phyloP scores from a whole-genome alignment of 2,888 invertebrate genomes.

The Apodemia hepburni region DNA sequence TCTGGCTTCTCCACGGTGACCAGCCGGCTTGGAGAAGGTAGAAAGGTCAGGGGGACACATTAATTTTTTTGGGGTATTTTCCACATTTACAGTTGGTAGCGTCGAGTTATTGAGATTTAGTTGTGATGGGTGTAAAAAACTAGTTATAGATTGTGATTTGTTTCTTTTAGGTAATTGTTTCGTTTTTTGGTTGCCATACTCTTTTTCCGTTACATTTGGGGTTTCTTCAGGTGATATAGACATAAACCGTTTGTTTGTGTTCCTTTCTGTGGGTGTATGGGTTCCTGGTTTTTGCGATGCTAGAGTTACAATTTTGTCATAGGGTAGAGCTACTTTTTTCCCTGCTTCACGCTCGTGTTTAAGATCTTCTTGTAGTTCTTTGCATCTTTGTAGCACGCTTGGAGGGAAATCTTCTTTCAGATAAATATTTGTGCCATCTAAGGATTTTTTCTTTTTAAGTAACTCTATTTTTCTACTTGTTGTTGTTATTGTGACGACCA shows the following conservation, averaged over 20 bases:
- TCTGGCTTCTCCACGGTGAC: constrained; percentile 19
- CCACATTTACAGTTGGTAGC: background rate
- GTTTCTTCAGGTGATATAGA: background rate
- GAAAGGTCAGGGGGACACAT: background rate
- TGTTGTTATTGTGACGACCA: constrained; percentile 27
- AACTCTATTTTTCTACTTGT: constrained; percentile 32
- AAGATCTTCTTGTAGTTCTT: constrained; percentile 31
- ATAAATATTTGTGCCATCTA: constrained; percentile 25
- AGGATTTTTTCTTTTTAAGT: constrained; percentile 29
- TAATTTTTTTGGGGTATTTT: background rate
- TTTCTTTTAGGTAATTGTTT: constrained; percentile 22
- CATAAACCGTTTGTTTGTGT: background rate
- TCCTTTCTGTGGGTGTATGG: background rate
- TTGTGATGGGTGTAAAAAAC: constrained; percentile 20
- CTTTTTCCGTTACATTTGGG: background rate
- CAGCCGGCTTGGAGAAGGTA: background rate
- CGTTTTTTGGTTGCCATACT: background rate
- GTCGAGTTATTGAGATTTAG: background rate
- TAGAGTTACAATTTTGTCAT: constrained; percentile 30
- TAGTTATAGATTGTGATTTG: constrained; percentile 25
- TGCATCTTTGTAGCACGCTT: constrained; percentile 33
- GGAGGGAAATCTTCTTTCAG: constrained; percentile 33
- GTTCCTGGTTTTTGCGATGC: constrained; percentile 9
- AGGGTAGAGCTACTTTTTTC: constrained; percentile 28
- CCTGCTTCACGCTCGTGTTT: constrained; percentile 27